Conservation (phyloP, 2,113 vertebrate species). For the Circaetus gallicus region DNA sequence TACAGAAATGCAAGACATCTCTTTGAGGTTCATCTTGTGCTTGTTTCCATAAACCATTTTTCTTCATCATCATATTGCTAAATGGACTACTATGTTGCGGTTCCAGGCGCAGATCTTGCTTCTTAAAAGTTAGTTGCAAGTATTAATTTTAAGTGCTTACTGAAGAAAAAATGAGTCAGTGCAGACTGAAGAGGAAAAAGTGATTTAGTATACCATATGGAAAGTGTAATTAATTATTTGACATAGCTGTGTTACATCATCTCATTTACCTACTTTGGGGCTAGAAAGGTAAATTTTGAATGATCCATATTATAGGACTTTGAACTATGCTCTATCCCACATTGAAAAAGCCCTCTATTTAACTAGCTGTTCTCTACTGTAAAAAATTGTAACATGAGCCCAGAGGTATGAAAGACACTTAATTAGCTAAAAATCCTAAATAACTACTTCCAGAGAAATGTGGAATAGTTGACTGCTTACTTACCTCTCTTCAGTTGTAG, state of each 20-base stretch:
- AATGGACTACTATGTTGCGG: neutral
- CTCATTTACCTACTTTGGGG: neutral
- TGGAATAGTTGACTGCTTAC: neutral
- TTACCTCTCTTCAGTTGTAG: neutral
- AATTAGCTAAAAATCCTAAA: neutral
- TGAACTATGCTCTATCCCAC: neutral
- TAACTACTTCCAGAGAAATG: neutral
- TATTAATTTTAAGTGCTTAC: neutral
- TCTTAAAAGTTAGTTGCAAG: neutral
- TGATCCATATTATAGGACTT: neutral
- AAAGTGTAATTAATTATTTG: neutral
- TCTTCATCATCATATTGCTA: neutral
- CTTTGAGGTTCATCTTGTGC: neutral
- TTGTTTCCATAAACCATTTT: neutral
- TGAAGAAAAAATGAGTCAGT: neutral
- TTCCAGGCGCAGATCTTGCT: neutral
- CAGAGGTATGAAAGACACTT: neutral
- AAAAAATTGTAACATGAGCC: neutral
- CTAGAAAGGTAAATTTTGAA: neutral
- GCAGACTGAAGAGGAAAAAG: neutral
- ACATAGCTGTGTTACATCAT: neutral
- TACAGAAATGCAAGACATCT: neutral
- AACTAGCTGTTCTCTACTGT: neutral
- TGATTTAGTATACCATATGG: neutral
- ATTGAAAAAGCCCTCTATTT: neutral